Conservation (phyloP, 2,113 vertebrate genomes). For the Cinclus mexicanus region DNA sequence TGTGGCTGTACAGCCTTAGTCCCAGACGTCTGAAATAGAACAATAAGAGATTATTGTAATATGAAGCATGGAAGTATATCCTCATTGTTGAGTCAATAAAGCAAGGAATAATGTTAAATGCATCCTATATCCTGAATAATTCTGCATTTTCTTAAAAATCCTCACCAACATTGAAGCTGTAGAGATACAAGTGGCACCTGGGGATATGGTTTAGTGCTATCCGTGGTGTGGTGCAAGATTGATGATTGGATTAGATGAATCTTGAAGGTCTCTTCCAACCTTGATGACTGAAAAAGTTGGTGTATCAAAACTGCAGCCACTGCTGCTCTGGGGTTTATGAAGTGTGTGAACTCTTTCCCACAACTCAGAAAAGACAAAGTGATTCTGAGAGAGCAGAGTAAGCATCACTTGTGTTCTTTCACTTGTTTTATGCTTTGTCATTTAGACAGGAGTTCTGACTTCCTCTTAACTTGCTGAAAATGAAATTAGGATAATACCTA, state of each 20-base stretch:
- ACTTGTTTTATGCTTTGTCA: background rate
- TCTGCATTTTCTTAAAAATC: background rate
- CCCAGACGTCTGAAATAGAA: background rate
- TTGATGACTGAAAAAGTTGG: background rate
- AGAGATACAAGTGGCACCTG: background rate
- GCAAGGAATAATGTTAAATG: background rate
- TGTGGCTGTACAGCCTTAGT: background rate
- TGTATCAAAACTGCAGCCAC: background rate
- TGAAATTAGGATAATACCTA: background rate
- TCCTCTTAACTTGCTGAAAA: background rate
- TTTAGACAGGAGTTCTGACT: background rate
- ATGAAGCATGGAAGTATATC: background rate
- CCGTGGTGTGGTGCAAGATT: background rate
- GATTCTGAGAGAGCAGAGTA: background rate
- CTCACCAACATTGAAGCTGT: background rate
- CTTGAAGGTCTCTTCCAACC: background rate
- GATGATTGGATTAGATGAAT: background rate
- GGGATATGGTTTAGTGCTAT: background rate
- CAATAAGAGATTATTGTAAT: background rate
- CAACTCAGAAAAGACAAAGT: background rate
- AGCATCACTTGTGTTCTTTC: background rate
- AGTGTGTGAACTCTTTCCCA: background rate
- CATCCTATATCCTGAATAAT: background rate
- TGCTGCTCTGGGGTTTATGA: background rate
- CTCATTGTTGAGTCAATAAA: background rate